Evolutionary conservation across 2,888 invertebrate genomes (phyloP).

Genomic region (Rhogogaster chlorosoma): DNA sequence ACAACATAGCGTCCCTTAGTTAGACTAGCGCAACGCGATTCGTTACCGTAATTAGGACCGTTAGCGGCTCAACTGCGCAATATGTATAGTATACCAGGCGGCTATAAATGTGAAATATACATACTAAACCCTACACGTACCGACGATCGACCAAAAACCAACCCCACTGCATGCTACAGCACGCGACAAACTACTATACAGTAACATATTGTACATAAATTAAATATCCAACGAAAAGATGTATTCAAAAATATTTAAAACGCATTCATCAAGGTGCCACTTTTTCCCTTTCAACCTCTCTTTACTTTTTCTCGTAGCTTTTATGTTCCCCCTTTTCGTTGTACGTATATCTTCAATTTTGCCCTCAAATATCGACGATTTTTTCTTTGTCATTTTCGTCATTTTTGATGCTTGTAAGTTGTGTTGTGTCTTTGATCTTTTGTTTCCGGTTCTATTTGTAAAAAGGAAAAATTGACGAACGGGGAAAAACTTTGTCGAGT

Average conservation of each 20-base stretch:
- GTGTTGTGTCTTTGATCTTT: neutral
- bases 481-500: neutral
- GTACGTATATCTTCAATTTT: neutral
- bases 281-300: neutral
- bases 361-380: neutral
- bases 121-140: conserved; percentile 28
- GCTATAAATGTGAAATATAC: conserved; percentile 44
- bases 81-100: conserved; percentile 48
- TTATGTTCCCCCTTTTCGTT: neutral
- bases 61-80: conserved; percentile 59
- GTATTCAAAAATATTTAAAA: neutral
- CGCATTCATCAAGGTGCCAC: neutral
- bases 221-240: neutral
- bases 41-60: conserved; percentile 66
- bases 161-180: neutral
- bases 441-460: neutral
- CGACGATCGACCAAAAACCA: conserved; percentile 29
- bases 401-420: neutral
- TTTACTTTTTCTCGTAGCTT: neutral
- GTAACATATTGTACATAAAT: neutral
- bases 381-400: neutral
- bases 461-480: neutral
- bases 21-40: conserved; percentile 60
- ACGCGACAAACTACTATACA: conserved; percentile 3
- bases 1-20: conserved; percentile 63